Evolutionary conservation across 1,140 invertebrate genomes (phyloP).

Genomic region (Bombus pyrosoma): DNA sequence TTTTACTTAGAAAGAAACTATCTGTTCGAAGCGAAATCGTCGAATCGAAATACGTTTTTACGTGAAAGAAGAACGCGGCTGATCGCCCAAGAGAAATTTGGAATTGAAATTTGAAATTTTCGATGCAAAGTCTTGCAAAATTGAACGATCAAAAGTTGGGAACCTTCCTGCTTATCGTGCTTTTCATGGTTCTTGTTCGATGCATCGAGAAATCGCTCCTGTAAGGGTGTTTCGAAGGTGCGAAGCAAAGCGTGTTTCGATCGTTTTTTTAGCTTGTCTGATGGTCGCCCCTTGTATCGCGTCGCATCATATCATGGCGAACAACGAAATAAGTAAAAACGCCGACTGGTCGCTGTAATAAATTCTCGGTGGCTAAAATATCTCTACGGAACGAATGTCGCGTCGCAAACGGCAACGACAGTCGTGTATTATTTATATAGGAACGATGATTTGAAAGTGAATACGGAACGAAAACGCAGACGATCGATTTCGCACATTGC

Average conservation of each 20-base stretch:
- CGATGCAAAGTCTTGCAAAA: not conserved
- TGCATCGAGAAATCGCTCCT: not conserved
- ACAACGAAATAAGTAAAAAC: not conserved
- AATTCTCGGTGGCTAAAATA: conserved; percentile 24
- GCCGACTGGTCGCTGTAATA: not conserved
- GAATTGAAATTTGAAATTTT: too few species aligned
- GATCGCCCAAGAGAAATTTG: too few species aligned
- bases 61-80: too few species aligned
- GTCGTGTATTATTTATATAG: not conserved
- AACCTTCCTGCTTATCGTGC: not conserved
- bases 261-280: not conserved
- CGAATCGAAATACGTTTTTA: too few species aligned
- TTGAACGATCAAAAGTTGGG: not conserved
- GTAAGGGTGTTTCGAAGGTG: conserved; percentile 7
- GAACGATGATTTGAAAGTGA: conserved; percentile 27
- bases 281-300: not conserved
- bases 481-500: conserved; percentile 26
- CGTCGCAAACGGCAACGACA: too few species aligned
- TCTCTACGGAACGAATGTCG: too few species aligned
- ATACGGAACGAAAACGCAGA: not conserved
- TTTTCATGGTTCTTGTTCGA: not conserved
- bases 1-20: not conserved
- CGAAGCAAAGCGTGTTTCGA: not conserved
- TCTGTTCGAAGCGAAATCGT: not conserved
- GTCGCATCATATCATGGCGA: not conserved